Evolutionary conservation across 2,797 vertebrate species (phyloP).

Genomic region (Sebastes trivittatus): DNA sequence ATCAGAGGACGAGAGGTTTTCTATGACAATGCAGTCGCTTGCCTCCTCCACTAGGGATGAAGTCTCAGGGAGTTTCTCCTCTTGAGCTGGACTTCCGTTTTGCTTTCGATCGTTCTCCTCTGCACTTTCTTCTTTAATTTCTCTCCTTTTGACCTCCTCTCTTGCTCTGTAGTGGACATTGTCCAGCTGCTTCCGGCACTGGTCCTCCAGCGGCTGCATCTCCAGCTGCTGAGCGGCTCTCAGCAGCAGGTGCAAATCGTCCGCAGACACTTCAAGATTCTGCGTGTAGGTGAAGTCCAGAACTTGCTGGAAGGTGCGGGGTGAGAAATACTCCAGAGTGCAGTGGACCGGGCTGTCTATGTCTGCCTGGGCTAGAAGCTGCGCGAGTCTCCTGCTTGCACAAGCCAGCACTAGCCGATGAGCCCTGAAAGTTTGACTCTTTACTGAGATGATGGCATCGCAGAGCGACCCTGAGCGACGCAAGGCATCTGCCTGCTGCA

Average conservation of each 20-base stretch:
- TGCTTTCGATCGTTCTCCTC: not conserved
- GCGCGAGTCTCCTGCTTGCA: constrained; percentile 80
- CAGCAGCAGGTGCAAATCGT: constrained; percentile 80
- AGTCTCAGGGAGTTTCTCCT: not conserved
- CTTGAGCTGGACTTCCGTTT: not conserved
- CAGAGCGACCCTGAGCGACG: constrained; percentile 81
- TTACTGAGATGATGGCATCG: constrained; percentile 82
- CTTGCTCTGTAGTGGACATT: constrained; percentile 13
- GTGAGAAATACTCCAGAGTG: constrained; percentile 77
- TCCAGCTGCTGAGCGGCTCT: constrained; percentile 81
- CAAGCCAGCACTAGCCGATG: constrained; percentile 87
- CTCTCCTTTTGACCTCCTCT: not conserved
- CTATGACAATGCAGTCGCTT: not conserved
- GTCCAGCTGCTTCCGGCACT: constrained; percentile 76
- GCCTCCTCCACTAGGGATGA: not conserved
- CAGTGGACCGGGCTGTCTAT: constrained; percentile 63
- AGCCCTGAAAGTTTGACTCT: constrained; percentile 80
- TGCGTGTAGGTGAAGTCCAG: constrained; percentile 85
- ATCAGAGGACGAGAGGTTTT: constrained; percentile 26
- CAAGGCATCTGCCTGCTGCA: constrained; percentile 80
- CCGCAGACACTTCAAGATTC: constrained; percentile 78
- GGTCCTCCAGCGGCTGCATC: constrained; percentile 81
- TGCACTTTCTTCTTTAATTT: constrained; percentile 21
- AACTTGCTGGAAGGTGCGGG: constrained; percentile 85
- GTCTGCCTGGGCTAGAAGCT: constrained; percentile 59